These are phyloP conservation scores for Tenthredo livida DNA, from an alignment of 2,888 invertebrate species.

Conservation along the genomic window DNA sequence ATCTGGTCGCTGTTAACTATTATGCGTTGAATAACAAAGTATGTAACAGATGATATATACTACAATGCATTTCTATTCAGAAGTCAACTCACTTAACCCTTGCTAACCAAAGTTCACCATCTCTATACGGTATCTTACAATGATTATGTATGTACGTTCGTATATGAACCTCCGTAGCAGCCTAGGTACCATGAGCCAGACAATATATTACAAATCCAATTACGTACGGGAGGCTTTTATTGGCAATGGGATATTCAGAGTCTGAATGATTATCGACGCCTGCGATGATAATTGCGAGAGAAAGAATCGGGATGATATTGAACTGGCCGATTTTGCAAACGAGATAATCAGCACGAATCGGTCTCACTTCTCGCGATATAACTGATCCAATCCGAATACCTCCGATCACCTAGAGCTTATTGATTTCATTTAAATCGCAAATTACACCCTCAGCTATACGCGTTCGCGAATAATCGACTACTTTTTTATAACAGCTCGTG, in stretches of 20 bases:
- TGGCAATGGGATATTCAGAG: not conserved
- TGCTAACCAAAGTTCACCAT: constrained; percentile 47
- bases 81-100: constrained; percentile 50
- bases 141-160: constrained; percentile 5
- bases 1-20: constrained; percentile 14
- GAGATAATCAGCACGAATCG: not conserved
- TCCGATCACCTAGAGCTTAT: too few relatives aligned
- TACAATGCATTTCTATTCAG: constrained; percentile 49
- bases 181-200: not conserved
- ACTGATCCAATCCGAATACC: not conserved
- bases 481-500: not conserved
- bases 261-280: not conserved
- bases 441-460: too few relatives aligned
- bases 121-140: constrained; percentile 2
- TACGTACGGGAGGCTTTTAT: not conserved
- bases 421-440: not conserved
- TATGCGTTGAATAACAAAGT: constrained; percentile 39
- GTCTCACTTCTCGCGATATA: not conserved
- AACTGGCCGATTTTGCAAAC: not conserved
- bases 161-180: not conserved
- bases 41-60: constrained; percentile 8
- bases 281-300: not conserved
- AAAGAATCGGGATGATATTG: too few relatives aligned
- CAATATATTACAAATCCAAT: constrained; percentile 53
- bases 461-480: not conserved